Conservation (phyloP, 2,797 vertebrate genomes). For the Spinus olivaceus region DNA sequence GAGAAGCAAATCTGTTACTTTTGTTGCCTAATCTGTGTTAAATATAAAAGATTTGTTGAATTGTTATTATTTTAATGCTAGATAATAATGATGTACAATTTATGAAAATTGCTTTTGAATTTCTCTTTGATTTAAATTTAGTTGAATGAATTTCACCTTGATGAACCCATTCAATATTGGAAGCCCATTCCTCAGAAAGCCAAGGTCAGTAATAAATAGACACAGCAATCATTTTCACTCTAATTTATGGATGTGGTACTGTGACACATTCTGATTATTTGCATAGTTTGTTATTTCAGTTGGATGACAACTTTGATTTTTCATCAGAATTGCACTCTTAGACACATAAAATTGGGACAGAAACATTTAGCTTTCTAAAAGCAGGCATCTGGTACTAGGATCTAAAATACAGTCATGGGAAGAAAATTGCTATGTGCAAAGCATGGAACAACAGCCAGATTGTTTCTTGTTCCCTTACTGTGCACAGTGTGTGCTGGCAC, state of each 20-base stretch:
- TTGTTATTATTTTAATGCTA: background rate
- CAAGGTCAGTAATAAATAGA: background rate
- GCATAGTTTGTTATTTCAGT: background rate
- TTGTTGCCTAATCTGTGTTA: background rate
- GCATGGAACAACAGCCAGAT: slow-evolving; percentile 74
- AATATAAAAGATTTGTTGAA: background rate
- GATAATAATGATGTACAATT: background rate
- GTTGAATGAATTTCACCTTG: background rate
- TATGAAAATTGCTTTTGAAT: background rate
- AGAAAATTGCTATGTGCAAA: slow-evolving; percentile 71
- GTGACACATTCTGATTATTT: background rate
- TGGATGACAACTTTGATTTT: background rate
- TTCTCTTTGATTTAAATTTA: background rate
- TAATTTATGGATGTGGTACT: background rate
- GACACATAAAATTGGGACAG: background rate
- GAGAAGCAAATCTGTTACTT: background rate
- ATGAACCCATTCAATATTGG: background rate
- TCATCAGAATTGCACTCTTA: background rate
- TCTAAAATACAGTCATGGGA: slow-evolving; percentile 53
- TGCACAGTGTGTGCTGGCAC: slow-evolving; percentile 75
- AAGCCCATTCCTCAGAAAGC: background rate
- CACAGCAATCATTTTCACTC: background rate
- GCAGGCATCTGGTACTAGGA: background rate
- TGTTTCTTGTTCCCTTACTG: slow-evolving; percentile 74
- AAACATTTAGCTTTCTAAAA: background rate